Evolutionary conservation across 2,113 vertebrate genomes (phyloP).

Genomic region (Numenius arquata): DNA sequence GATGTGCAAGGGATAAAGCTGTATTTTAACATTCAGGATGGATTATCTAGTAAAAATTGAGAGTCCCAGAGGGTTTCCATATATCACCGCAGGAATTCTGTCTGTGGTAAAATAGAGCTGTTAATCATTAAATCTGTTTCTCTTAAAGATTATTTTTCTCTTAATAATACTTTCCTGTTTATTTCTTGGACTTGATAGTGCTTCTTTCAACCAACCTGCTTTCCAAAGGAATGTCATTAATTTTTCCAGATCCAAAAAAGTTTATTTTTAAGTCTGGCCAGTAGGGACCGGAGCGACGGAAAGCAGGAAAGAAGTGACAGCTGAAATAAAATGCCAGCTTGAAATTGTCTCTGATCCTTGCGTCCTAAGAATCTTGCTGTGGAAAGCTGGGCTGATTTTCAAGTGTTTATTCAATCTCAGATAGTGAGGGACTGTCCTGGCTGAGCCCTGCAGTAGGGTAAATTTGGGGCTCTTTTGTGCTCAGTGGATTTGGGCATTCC

Average conservation of each 20-base stretch:
- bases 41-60: not conserved
- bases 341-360: not conserved
- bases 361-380: not conserved
- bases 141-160: slow-evolving; percentile 5
- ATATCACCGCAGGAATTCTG: not conserved
- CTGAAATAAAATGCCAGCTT: not conserved
- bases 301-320: not conserved
- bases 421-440: not conserved
- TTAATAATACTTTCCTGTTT: slow-evolving; percentile 6
- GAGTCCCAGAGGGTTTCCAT: not conserved
- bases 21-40: not conserved
- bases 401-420: not conserved
- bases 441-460: not conserved
- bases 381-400: not conserved
- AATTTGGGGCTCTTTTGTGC: not conserved
- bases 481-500: not conserved
- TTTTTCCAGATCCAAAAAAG: not conserved
- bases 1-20: not conserved
- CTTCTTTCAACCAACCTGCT: not conserved
- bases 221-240: slow-evolving; percentile 11
- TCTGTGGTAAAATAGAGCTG: not conserved
- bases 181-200: not conserved
- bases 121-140: not conserved
- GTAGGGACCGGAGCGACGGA: not conserved
- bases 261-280: not conserved